Evolutionary conservation across 1,140 invertebrate genomes (phyloP).

Genomic region (Tetragnatha versicolor): DNA sequence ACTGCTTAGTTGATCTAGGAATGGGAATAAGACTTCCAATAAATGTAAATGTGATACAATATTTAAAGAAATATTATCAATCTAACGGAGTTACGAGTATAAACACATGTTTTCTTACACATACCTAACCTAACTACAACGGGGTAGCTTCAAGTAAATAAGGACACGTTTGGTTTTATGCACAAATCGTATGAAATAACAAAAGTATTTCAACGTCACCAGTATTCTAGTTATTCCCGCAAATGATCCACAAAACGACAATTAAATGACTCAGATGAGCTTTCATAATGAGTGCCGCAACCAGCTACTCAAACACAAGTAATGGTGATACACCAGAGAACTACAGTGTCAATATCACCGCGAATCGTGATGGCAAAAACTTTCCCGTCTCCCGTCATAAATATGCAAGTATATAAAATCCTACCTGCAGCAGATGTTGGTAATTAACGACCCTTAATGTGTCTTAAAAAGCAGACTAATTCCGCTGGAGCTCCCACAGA

Average conservation of each 20-base stretch:
- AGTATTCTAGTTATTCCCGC: background rate
- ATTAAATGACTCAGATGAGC: slow-evolving; percentile 5
- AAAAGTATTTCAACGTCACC: too few species aligned
- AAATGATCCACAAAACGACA: background rate
- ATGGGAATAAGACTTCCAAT: too few species aligned
- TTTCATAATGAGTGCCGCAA: background rate
- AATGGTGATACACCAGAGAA: background rate
- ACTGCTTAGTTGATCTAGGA: too few species aligned
- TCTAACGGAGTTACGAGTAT: too few species aligned
- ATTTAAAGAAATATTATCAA: too few species aligned
- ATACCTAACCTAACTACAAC: too few species aligned
- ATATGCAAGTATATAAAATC: slow-evolving; percentile 20
- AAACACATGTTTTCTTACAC: too few species aligned
- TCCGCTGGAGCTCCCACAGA: background rate
- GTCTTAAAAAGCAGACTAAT: background rate
- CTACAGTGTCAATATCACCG: slow-evolving; percentile 34
- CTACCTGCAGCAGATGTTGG: background rate
- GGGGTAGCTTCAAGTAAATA: too few species aligned
- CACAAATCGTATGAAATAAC: too few species aligned
- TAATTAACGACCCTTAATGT: slow-evolving; percentile 5
- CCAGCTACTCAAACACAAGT: slow-evolving; percentile 20
- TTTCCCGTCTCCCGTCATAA: slow-evolving; percentile 26
- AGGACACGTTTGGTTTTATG: too few species aligned
- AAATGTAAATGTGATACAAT: too few species aligned
- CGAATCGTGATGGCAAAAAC: slow-evolving; percentile 20